Evolutionary conservation across 2,113 vertebrate species (phyloP).

Genomic region (Macaca mulatta): DNA sequence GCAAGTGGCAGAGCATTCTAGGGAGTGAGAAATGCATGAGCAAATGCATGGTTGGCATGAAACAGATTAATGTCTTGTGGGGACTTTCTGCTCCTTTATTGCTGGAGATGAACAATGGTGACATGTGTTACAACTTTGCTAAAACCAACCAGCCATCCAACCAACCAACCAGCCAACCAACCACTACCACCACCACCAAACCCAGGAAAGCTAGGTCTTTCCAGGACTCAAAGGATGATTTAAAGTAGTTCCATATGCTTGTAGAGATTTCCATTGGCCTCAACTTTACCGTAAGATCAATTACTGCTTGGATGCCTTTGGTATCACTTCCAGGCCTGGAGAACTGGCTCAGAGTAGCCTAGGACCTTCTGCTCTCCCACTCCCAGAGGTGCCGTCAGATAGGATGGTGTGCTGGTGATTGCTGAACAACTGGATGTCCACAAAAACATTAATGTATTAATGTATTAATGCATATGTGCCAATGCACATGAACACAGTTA

Average conservation of each 20-base stretch:
- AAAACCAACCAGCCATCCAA: not conserved
- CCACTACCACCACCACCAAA: not conserved
- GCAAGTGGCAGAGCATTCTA: fast-evolving
- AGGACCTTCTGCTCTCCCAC: not conserved
- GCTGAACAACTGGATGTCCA: fast-evolving
- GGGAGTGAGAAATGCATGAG: too few species aligned
- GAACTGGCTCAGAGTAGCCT: too few species aligned
- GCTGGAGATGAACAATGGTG: not conserved
- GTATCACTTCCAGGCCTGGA: not conserved
- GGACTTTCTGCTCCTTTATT: not conserved
- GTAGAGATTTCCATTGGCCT: fast-evolving
- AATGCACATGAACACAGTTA: fast-evolving
- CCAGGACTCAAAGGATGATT: fast-evolving
- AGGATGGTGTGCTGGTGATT: fast-evolving
- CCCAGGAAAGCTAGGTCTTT: fast-evolving
- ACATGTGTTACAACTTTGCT: not conserved
- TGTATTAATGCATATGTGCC: not conserved
- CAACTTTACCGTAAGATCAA: fast-evolving
- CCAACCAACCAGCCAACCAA: not conserved
- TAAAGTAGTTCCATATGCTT: fast-evolving
- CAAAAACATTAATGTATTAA: fast-evolving
- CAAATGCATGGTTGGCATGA: fast-evolving
- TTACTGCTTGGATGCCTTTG: not conserved
- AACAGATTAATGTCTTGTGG: fast-evolving
- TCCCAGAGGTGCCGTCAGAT: fast-evolving